phyloP scores from a whole-genome alignment of 2,113 vertebrate species.

The Bujurquina vittata region DNA sequence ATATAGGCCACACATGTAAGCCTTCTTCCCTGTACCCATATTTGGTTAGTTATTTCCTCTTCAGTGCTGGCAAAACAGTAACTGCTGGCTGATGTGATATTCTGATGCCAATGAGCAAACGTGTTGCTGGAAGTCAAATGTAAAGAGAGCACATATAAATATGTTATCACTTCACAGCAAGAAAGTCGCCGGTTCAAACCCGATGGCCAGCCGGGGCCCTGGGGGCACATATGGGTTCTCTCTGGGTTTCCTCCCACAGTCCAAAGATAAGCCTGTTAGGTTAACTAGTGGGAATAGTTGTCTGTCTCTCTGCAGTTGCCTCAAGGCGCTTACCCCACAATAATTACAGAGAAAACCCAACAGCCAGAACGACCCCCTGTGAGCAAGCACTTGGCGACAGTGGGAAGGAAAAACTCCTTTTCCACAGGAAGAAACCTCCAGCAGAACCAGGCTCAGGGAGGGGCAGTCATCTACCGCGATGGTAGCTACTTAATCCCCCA shows the following conservation, averaged over 20 bases:
- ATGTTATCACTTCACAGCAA: not conserved
- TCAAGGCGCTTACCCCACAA: too few relatives aligned
- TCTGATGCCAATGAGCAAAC: not conserved
- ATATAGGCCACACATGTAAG: not conserved
- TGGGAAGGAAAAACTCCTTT: too few relatives aligned
- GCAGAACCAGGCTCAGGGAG: too few relatives aligned
- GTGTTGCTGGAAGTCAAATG: not conserved
- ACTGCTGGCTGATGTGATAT: not conserved
- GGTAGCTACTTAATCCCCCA: too few relatives aligned
- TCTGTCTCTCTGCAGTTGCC: not conserved
- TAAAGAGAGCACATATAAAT: not conserved
- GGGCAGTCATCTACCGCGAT: too few relatives aligned
- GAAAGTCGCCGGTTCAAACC: not conserved
- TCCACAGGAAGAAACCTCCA: too few relatives aligned
- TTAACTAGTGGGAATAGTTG: not conserved
- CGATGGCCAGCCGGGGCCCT: too few relatives aligned
- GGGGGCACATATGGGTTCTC: too few relatives aligned
- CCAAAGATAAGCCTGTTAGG: not conserved
- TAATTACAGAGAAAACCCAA: too few relatives aligned
- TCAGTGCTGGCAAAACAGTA: not conserved
- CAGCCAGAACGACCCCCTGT: too few relatives aligned
- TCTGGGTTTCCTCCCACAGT: too few relatives aligned
- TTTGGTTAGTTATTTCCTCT: not conserved
- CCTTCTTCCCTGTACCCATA: accelerated
- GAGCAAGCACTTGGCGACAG: too few relatives aligned